Percentiles rank a stretch among this genome's conserved stretches.
These are phyloP conservation scores for Lithobates sylvaticus DNA, from an alignment of 2,797 vertebrate species.

Conservation along the genomic window DNA sequence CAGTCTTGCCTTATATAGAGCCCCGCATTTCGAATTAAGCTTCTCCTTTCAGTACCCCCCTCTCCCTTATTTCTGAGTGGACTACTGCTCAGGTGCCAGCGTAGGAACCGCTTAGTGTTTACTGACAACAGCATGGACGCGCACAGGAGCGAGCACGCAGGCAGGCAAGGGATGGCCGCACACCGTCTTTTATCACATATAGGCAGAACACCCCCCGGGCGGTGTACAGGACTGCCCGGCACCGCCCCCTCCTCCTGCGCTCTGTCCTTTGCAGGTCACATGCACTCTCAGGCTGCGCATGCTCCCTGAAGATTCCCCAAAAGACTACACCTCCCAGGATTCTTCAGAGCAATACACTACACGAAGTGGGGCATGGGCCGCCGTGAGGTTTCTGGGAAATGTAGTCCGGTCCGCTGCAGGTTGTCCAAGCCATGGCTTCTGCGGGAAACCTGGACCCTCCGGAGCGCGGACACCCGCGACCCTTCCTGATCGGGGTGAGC, in stretches of 20 bases:
- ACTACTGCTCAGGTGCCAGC: too few species aligned
- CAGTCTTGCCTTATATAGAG: too few species aligned
- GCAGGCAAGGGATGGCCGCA: too few species aligned
- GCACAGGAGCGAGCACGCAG: too few species aligned
- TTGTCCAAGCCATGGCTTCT: conserved; percentile 67
- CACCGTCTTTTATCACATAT: too few species aligned
- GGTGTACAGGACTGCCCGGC: too few species aligned
- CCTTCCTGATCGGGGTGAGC: conserved; percentile 92
- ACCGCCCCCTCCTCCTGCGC: background rate
- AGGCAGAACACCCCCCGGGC: too few species aligned
- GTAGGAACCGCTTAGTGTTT: too few species aligned
- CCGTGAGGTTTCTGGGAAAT: conserved; percentile 59
- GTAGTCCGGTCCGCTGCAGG: conserved; percentile 4
- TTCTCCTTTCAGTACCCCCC: too few species aligned
- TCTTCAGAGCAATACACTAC: background rate
- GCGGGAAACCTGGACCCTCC: conserved; percentile 48
- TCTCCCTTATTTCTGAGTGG: too few species aligned
- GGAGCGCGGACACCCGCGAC: conserved; percentile 78
- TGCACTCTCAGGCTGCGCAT: background rate
- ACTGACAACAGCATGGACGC: too few species aligned
- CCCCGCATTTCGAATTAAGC: too few species aligned
- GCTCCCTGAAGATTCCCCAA: background rate
- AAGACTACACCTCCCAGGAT: conserved; percentile 60
- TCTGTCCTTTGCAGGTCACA: background rate
- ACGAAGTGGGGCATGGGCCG: accelerated